phyloP scores from a whole-genome alignment of 2,797 vertebrate genomes.

The Argya squamiceps region DNA sequence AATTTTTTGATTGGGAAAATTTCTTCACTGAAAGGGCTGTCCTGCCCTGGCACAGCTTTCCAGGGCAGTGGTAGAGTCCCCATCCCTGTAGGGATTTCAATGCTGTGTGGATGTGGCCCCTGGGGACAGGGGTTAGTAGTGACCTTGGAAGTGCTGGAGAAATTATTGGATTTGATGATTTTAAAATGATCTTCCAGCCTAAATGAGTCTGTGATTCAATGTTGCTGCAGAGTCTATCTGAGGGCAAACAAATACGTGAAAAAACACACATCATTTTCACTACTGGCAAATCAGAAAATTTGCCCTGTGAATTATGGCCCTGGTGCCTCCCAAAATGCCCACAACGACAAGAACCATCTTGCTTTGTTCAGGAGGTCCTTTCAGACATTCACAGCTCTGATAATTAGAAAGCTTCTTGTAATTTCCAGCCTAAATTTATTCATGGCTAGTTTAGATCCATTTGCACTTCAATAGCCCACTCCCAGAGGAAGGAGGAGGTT shows the following conservation, averaged over 20 bases:
- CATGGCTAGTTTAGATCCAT: constrained; percentile 26
- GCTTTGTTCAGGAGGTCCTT: background rate
- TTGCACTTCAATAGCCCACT: constrained; percentile 38
- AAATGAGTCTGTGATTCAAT: background rate
- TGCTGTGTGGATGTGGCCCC: fast-evolving
- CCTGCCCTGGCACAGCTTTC: background rate
- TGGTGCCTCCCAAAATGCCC: background rate
- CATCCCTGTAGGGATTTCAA: too few relatives aligned
- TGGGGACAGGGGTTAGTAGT: background rate
- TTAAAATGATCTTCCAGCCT: background rate
- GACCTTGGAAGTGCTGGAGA: background rate
- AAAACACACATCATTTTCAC: background rate
- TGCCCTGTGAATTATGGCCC: fast-evolving
- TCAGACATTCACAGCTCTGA: background rate
- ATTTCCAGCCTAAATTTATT: constrained; percentile 49
- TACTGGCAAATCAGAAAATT: background rate
- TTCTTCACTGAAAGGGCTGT: fast-evolving
- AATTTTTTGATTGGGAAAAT: background rate
- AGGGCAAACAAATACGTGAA: fast-evolving
- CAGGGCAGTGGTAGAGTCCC: fast-evolving
- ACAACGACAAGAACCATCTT: background rate
- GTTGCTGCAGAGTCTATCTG: background rate
- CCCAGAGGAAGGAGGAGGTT: background rate
- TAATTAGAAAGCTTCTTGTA: constrained; percentile 43
- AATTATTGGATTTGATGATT: background rate